Conservation (phyloP, 2,797 vertebrate genomes). For the Numenius phaeopus region DNA sequence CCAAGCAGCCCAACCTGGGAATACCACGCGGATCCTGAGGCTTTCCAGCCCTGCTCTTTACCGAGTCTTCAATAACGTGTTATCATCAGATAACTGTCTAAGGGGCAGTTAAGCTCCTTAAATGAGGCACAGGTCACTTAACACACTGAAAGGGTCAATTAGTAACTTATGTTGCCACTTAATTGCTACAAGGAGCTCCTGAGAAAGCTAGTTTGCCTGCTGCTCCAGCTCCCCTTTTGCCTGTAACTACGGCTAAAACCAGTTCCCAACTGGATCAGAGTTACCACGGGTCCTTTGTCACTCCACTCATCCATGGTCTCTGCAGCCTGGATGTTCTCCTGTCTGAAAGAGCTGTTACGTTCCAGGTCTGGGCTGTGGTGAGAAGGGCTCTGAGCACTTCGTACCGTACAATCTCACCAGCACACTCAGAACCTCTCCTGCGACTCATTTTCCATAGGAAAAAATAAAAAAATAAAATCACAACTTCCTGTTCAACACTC, state of each 20-base stretch:
- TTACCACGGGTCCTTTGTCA: background rate
- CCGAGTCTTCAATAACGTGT: background rate
- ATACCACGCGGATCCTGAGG: background rate
- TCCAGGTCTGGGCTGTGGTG: rapidly evolving
- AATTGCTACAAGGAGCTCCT: slow-evolving; percentile 50
- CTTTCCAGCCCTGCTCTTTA: background rate
- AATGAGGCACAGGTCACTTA: slow-evolving; percentile 65
- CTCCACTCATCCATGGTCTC: rapidly evolving
- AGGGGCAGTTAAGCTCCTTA: slow-evolving; percentile 56
- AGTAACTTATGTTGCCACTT: slow-evolving; percentile 53
- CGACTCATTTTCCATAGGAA: background rate
- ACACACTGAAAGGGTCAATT: slow-evolving; percentile 62
- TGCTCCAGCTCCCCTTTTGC: background rate
- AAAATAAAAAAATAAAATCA: background rate
- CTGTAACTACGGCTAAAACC: background rate
- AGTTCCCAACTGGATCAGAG: background rate
- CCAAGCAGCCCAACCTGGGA: background rate
- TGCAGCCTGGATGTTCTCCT: background rate
- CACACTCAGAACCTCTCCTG: background rate
- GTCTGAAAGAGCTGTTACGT: rapidly evolving
- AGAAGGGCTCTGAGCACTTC: background rate
- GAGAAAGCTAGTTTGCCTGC: background rate
- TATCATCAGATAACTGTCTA: slow-evolving; percentile 24
- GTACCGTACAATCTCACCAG: background rate
- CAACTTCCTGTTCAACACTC: background rate